phyloP scores from a whole-genome alignment of 2,888 invertebrate genomes.

The Platycheirus rosarum region DNA sequence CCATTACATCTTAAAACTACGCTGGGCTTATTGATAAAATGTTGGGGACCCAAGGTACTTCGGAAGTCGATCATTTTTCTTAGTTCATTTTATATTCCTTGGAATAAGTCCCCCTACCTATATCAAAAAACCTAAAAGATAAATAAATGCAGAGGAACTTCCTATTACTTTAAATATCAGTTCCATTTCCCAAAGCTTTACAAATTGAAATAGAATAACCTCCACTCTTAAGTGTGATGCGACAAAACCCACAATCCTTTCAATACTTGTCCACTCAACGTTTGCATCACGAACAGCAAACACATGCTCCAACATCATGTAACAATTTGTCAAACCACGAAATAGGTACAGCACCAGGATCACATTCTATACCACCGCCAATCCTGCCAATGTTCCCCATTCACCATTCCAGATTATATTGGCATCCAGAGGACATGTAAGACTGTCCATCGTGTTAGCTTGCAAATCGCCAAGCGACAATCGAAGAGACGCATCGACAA shows the following conservation, averaged over 20 bases:
- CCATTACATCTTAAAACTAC: too few relatives aligned
- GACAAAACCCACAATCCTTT: conserved; percentile 35
- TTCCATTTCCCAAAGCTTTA: not conserved
- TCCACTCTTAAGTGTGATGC: conserved; percentile 26
- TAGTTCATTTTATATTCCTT: too few relatives aligned
- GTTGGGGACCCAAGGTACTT: too few relatives aligned
- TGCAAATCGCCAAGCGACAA: conserved; percentile 71
- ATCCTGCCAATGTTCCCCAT: not conserved
- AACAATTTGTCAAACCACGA: conserved; percentile 77
- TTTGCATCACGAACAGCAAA: conserved; percentile 55
- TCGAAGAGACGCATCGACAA: conserved; percentile 27
- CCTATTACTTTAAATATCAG: too few relatives aligned
- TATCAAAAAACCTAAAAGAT: too few relatives aligned
- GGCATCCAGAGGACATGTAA: conserved; percentile 58
- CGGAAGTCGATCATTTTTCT: too few relatives aligned
- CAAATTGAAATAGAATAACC: conserved; percentile 21
- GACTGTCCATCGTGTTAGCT: conserved; percentile 66
- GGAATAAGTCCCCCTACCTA: too few relatives aligned
- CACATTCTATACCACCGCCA: conserved; percentile 32
- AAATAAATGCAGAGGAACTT: too few relatives aligned
- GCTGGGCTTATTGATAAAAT: too few relatives aligned
- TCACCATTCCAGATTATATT: conserved; percentile 43
- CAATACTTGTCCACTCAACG: conserved; percentile 3
- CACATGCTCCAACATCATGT: conserved; percentile 76
- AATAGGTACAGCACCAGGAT: conserved; percentile 70